Percentiles rank a stretch among this genome's conserved stretches.
phyloP scores from a whole-genome alignment of 2,797 vertebrate species.

The Aphelocoma californica region DNA sequence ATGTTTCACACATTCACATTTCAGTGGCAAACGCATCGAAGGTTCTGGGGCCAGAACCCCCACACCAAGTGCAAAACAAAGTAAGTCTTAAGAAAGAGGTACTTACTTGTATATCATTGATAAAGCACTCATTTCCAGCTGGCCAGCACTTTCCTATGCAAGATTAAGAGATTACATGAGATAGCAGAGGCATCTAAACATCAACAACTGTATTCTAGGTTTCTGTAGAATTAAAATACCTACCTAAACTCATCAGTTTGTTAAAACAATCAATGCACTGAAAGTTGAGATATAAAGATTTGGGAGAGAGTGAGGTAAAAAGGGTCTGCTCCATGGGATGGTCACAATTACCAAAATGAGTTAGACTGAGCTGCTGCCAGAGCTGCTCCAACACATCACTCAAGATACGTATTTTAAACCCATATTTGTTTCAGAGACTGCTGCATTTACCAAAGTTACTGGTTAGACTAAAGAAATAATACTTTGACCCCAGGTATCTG shows the following conservation, averaged over 20 bases:
- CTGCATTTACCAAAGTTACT: neutral
- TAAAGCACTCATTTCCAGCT: conserved; percentile 91
- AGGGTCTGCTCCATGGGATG: neutral
- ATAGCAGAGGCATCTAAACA: neutral
- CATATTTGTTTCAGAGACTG: neutral
- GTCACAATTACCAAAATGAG: neutral
- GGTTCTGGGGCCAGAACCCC: neutral
- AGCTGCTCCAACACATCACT: neutral
- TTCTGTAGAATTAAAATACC: neutral
- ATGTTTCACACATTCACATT: neutral
- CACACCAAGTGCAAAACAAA: neutral
- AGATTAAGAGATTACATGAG: neutral
- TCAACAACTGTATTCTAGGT: neutral
- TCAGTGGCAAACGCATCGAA: neutral
- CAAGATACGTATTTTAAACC: fast-evolving
- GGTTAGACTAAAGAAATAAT: neutral
- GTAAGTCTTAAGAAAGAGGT: neutral
- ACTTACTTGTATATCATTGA: conserved; percentile 90
- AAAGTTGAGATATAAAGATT: neutral
- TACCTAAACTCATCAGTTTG: neutral
- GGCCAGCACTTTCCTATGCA: conserved; percentile 89
- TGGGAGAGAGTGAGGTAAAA: neutral
- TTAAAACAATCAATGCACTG: neutral
- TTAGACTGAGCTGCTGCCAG: neutral
- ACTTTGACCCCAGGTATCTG: neutral